Conservation (phyloP, 2,797 vertebrate genomes). For the Acipenser oxyrinchus region DNA sequence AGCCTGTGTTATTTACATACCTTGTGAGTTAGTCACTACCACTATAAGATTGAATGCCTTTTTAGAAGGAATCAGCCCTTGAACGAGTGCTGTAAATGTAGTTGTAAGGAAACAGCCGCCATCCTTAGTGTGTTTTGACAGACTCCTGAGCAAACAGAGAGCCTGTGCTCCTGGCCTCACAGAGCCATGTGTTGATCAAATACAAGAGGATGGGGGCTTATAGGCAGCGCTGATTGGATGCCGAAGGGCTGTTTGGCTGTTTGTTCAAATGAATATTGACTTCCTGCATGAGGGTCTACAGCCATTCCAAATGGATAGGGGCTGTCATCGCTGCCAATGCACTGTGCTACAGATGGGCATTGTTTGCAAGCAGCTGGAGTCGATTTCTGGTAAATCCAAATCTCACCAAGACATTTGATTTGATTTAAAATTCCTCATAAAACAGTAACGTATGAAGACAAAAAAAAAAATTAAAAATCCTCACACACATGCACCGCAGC, state of each 20-base stretch:
- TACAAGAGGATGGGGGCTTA: slow-evolving; percentile 20
- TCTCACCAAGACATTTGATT: slow-evolving; percentile 21
- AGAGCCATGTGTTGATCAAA: slow-evolving; percentile 25
- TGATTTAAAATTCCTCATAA: slow-evolving; percentile 36
- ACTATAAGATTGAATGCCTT: slow-evolving; percentile 11
- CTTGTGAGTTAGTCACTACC: slow-evolving; percentile 9
- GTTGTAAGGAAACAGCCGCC: slow-evolving; percentile 11
- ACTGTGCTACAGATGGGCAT: slow-evolving; percentile 24
- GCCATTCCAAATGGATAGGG: slow-evolving; percentile 17
- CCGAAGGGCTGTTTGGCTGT: slow-evolving; percentile 13
- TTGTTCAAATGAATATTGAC: slow-evolving; percentile 21
- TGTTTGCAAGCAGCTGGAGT: slow-evolving; percentile 35
- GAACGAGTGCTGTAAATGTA: slow-evolving; percentile 17
- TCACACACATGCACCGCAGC: background rate
- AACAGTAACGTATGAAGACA: slow-evolving; percentile 12
- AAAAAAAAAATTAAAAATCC: background rate
- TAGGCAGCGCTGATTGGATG: slow-evolving; percentile 18
- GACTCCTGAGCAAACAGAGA: slow-evolving; percentile 21
- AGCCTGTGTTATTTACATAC: background rate
- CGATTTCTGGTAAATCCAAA: slow-evolving; percentile 34
- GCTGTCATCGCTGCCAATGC: slow-evolving; percentile 21
- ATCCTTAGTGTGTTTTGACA: slow-evolving; percentile 17
- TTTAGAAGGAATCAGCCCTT: slow-evolving; percentile 5
- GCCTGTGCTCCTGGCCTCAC: slow-evolving; percentile 19
- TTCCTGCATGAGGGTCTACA: slow-evolving; percentile 29